phyloP scores from a whole-genome alignment of 2,797 vertebrate species.

The Mergus octosetaceus region DNA sequence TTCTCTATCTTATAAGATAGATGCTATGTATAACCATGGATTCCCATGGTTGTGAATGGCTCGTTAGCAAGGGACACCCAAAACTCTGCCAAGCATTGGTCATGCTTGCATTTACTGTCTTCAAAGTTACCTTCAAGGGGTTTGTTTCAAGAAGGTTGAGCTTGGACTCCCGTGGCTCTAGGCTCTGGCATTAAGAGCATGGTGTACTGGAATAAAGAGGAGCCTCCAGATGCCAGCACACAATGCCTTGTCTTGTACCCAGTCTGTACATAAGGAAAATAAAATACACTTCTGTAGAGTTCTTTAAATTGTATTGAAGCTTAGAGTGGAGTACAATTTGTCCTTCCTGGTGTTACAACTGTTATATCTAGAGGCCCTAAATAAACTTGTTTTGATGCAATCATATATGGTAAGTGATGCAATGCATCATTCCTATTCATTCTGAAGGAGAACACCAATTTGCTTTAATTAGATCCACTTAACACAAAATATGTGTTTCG shows the following conservation, averaged over 20 bases:
- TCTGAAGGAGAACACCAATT: slow-evolving; percentile 57
- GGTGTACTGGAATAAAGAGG: background rate
- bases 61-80: background rate
- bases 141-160: background rate
- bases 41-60: background rate
- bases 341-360: background rate
- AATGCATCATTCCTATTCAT: slow-evolving; percentile 43
- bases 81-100: background rate
- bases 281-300: background rate
- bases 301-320: background rate
- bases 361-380: background rate
- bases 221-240: background rate
- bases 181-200: background rate
- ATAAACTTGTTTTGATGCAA: background rate
- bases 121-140: background rate
- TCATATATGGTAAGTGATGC: slow-evolving; percentile 51
- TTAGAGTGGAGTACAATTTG: background rate
- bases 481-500: background rate
- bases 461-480: slow-evolving; percentile 62
- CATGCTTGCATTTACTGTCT: background rate
- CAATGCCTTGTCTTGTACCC: background rate
- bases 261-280: background rate
- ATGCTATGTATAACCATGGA: background rate
- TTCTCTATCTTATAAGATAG: background rate
- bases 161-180: background rate